Evolutionary conservation across 1,140 invertebrate genomes (phyloP), one percentile per base, ranked within the genome.

Genomic region (Penaeus chinensis): DNA sequence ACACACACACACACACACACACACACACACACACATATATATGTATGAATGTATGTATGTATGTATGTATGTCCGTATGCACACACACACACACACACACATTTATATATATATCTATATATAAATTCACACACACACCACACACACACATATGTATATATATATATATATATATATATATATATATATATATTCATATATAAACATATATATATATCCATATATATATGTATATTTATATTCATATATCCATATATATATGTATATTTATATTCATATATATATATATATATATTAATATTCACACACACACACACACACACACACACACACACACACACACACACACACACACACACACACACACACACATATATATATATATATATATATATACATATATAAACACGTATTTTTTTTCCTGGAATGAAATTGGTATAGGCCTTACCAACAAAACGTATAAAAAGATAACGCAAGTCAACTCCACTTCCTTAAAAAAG

Each of bases 151-250:
- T 69, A 16, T 32, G 18, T 71, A 32, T 71, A 32, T 71, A 32
- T 24, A 32, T 71, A 18, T 71, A 24, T 71, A 32, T n/a, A 71
- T 71, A 32, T 32, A 16, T 42, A 42, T 5, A 42, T 42, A 42
- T 42, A 42, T 42, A 42, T 42, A 3, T 42, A 42, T 42, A 42
- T 42, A 42, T 66, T 3, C 4, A 7, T 42, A 42, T 42, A 42
- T 42, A 42, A n/a, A 71, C 22, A 71, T n/a, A 71, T 71, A 71
- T 71, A 32, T 71, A 22, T 71, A 71, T 71, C 13, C 22, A 71
- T 18, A 71, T 71, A n/a, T 22, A 32, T 71, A 32, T 22, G 18
- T 71, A 32, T 71, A 18, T 71, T 18, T 71, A 32, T 71, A 32
- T 71, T 18, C 22, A 32, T 71, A 32, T 20, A 32, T 71, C 13